These are phyloP conservation scores for Oreocharis arfaki DNA, from an alignment of 2,113 vertebrate genomes.

Conservation along the genomic window DNA sequence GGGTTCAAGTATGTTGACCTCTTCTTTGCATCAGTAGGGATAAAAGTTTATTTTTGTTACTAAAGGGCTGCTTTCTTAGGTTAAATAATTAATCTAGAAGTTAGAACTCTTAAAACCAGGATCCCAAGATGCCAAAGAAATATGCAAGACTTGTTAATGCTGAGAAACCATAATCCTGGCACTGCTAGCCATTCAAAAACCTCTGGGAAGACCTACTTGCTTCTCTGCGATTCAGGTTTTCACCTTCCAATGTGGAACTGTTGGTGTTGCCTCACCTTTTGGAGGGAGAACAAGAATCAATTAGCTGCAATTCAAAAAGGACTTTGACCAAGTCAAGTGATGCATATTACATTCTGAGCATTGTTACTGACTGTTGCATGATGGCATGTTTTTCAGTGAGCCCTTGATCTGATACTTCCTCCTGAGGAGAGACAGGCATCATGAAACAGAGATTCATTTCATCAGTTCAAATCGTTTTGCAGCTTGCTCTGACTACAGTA, in stretches of 20 bases:
- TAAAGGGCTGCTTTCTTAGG: not conserved
- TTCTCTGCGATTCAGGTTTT: not conserved
- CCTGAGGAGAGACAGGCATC: not conserved
- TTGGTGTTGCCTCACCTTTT: not conserved
- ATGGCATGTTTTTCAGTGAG: constrained; percentile 65
- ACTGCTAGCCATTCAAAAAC: not conserved
- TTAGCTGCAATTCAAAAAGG: not conserved
- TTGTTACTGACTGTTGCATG: not conserved
- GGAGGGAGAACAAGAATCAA: not conserved
- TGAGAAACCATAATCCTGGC: not conserved
- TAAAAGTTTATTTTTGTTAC: not conserved
- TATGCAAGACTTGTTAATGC: not conserved
- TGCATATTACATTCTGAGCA: not conserved
- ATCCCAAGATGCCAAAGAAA: not conserved
- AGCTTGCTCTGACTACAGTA: constrained; percentile 39
- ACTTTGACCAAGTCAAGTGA: not conserved
- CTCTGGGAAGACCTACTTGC: not conserved
- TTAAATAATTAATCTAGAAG: not conserved
- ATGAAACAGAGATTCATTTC: constrained; percentile 56
- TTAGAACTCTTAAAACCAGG: not conserved
- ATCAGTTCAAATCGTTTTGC: constrained; percentile 21
- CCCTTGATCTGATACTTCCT: constrained; percentile 28
- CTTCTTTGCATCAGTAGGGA: not conserved
- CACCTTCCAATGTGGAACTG: not conserved
- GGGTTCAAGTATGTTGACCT: not conserved